Conservation (phyloP, 2,797 vertebrate species). For the Gallinago solitaria region DNA sequence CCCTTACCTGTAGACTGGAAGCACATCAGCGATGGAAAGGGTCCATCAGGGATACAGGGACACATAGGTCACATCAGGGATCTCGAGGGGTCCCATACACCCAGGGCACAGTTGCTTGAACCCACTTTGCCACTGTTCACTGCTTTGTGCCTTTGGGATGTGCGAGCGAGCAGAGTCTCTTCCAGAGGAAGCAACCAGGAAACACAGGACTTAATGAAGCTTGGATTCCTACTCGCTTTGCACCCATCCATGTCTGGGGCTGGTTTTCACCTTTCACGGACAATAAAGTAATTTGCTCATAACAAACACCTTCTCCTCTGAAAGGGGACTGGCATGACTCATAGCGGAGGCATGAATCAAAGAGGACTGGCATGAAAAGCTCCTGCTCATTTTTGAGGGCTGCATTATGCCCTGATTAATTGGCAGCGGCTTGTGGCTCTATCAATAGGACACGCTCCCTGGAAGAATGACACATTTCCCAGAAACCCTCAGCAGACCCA, state of each 20-base stretch:
- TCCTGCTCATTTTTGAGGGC: slow-evolving; percentile 3
- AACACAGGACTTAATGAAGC: background rate
- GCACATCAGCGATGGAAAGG: background rate
- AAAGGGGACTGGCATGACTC: slow-evolving; percentile 10
- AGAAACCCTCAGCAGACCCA: background rate
- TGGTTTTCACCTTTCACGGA: background rate
- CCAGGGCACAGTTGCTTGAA: background rate
- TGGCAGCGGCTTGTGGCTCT: slow-evolving; percentile 20
- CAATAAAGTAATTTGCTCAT: background rate
- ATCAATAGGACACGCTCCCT: background rate
- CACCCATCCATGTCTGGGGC: background rate
- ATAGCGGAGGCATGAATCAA: background rate
- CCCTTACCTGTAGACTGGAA: background rate
- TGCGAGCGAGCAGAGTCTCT: background rate
- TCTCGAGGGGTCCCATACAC: background rate
- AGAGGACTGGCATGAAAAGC: slow-evolving; percentile 11
- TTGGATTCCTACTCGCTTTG: background rate
- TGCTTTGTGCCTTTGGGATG: background rate
- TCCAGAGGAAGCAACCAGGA: background rate
- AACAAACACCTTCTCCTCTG: background rate
- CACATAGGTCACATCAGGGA: background rate
- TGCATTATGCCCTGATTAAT: slow-evolving; percentile 8
- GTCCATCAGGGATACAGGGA: background rate
- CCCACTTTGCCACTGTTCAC: background rate
- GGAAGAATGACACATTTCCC: background rate